phyloP scores from a whole-genome alignment of 2,113 vertebrate species.

The Semicossyphus pulcher region DNA sequence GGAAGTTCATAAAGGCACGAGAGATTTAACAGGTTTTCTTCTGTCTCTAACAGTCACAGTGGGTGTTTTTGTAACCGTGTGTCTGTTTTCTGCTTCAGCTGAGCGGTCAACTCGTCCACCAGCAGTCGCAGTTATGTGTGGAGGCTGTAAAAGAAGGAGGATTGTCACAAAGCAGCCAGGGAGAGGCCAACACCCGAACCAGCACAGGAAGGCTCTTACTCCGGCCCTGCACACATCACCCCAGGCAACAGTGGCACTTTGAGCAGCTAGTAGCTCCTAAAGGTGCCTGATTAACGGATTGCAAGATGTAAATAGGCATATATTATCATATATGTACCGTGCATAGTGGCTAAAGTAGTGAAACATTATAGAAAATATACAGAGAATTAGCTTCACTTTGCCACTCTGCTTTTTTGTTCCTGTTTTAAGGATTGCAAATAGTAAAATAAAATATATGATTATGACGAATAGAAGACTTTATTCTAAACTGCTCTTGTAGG shows the following conservation, averaged over 20 bases:
- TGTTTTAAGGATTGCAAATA: constrained; percentile 72
- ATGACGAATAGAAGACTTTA: constrained; percentile 7
- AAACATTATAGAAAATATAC: constrained; percentile 3
- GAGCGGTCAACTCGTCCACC: constrained; percentile 87
- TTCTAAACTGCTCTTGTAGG: constrained; percentile 1
- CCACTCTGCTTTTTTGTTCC: constrained; percentile 47
- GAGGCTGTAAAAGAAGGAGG: constrained; percentile 80
- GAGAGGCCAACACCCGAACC: background rate
- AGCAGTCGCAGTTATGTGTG: constrained; percentile 88
- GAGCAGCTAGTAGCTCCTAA: constrained; percentile 76
- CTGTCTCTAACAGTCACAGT: too few species aligned
- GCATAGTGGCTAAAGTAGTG: constrained; percentile 8
- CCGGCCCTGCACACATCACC: constrained; percentile 80
- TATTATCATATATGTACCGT: constrained; percentile 4
- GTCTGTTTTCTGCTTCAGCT: constrained; percentile 66
- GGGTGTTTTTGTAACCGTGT: background rate
- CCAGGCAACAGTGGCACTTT: constrained; percentile 88
- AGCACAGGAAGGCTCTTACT: constrained; percentile 78
- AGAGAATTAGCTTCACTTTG: background rate
- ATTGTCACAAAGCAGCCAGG: background rate
- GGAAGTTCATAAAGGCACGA: constrained; percentile 87
- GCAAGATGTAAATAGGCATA: background rate
- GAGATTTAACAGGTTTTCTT: background rate
- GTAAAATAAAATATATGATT: background rate
- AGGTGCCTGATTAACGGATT: constrained; percentile 29